phyloP scores from a whole-genome alignment of 2,113 vertebrate species.

The Hydrochoerus hydrochaeris region DNA sequence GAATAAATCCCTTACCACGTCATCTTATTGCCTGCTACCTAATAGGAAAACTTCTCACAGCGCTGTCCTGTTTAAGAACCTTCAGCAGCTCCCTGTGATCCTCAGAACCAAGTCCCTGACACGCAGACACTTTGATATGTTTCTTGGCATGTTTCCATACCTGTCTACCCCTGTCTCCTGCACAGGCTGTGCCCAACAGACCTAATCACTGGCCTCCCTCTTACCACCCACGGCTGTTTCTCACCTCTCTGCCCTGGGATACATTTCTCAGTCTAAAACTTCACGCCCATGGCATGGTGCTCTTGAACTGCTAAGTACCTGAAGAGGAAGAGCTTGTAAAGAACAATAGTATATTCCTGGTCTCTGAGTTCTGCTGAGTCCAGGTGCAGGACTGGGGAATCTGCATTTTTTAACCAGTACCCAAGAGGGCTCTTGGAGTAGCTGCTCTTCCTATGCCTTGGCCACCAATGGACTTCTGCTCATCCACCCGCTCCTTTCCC shows the following conservation, averaged over 20 bases:
- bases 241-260: background rate
- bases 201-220: too few species aligned
- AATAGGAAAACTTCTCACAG: background rate
- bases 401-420: background rate
- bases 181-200: background rate
- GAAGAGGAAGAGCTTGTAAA: background rate
- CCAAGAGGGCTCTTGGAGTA: background rate
- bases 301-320: background rate
- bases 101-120: background rate
- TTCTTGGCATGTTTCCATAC: background rate
- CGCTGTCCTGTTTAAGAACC: background rate
- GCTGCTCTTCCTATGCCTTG: background rate
- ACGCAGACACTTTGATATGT: background rate
- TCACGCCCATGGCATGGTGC: too few species aligned
- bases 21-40: background rate
- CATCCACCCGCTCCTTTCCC: background rate
- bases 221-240: too few species aligned
- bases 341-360: background rate
- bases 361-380: background rate
- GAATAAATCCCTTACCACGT: background rate
- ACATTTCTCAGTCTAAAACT: background rate
- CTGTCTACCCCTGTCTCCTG: background rate
- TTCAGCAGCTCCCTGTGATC: background rate
- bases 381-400: background rate
- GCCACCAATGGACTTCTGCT: background rate